These are phyloP conservation scores for Alfaro cultratus DNA, from an alignment of 2,797 vertebrate genomes.

Conservation along the genomic window DNA sequence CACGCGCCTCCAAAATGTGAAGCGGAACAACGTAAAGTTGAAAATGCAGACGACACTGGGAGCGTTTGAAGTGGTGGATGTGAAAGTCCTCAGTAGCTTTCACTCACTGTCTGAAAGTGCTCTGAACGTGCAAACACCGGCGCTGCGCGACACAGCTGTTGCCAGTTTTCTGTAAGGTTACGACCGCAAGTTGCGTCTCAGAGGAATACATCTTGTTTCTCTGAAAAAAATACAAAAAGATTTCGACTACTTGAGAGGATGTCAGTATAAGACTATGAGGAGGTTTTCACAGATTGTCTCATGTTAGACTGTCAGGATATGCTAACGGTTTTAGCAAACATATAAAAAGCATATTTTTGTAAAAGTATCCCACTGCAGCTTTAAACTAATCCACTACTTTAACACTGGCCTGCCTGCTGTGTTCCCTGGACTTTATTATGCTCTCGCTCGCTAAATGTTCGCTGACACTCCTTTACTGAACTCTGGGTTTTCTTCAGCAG, in stretches of 20 bases:
- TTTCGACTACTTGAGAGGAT: background rate
- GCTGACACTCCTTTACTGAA: background rate
- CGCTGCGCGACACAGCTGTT: slow-evolving; percentile 9
- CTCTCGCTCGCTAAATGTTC: background rate
- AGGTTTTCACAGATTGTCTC: too few species aligned
- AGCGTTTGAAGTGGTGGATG: slow-evolving; percentile 9
- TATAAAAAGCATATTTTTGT: too few species aligned
- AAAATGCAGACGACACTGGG: slow-evolving; percentile 12
- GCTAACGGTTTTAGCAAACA: too few species aligned
- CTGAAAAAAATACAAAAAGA: background rate
- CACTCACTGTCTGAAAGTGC: slow-evolving; percentile 5
- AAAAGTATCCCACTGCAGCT: background rate
- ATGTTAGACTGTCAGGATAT: too few species aligned
- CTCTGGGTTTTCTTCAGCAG: background rate
- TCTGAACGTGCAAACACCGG: background rate
- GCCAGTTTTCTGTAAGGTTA: slow-evolving; percentile 1
- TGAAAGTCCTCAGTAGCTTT: slow-evolving; percentile 12
- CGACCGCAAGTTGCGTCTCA: background rate
- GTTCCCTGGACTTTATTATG: background rate
- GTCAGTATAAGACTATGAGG: background rate
- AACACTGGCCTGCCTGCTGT: background rate
- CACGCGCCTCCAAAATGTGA: background rate
- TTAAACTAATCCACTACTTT: background rate
- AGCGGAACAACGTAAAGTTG: background rate
- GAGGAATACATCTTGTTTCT: background rate